Percentiles rank a stretch among this genome's conserved stretches.
Conservation (phyloP, 2,113 vertebrate species). For the Spermophilus dauricus region DNA sequence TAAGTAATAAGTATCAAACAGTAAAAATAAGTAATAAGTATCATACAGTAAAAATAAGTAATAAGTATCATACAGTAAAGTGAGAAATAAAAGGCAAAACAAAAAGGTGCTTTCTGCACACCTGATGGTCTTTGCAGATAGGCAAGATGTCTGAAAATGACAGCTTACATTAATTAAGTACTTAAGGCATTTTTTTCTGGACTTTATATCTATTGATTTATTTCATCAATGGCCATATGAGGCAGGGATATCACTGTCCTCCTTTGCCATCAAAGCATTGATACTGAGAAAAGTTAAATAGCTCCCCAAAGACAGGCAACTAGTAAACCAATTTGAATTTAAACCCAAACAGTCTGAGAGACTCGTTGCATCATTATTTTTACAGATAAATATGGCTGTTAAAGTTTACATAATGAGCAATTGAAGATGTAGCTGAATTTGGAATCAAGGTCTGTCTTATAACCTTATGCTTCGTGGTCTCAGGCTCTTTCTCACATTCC, state of each 20-base stretch:
- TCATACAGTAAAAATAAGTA: not conserved
- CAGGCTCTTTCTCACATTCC: not conserved
- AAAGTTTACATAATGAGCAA: not conserved
- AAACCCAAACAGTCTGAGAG: not conserved
- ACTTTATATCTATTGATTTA: not conserved
- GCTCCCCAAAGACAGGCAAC: not conserved
- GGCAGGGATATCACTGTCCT: not conserved
- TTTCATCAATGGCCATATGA: not conserved
- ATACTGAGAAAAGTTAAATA: slow-evolving; percentile 9
- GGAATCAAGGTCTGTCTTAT: not conserved
- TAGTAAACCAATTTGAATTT: not conserved
- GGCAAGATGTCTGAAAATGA: not conserved
- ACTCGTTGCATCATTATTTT: not conserved
- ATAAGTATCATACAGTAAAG: not conserved
- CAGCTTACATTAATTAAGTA: not conserved
- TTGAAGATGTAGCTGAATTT: not conserved
- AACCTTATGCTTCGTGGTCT: not conserved
- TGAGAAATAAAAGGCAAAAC: slow-evolving; percentile 25
- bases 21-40: not conserved
- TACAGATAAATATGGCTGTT: not conserved
- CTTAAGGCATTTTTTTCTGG: no score
- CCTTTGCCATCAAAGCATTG: not conserved
- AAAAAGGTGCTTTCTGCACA: not conserved
- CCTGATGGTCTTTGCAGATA: not conserved
- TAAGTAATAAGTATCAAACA: not conserved